A percentile compares a stretch with the other conserved stretches of the same genome.
Evolutionary conservation across 2,888 invertebrate genomes (phyloP).

Genomic region (Globia sparganii): DNA sequence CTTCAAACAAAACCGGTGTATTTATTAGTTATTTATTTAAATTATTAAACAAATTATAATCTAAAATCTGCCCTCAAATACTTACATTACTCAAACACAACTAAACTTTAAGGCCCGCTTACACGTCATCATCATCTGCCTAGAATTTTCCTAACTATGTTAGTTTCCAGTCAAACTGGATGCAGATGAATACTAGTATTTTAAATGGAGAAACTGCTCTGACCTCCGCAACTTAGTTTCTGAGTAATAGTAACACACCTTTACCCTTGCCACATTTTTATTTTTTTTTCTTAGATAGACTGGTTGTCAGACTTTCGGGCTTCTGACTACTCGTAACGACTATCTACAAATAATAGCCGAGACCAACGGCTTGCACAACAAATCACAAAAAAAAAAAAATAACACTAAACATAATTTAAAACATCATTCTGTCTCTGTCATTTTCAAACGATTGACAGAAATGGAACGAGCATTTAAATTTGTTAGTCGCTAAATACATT

Average conservation of each 20-base stretch:
- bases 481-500: neutral
- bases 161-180: no score
- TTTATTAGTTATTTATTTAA: conserved; percentile 15
- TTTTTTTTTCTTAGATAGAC: neutral
- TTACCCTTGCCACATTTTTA: no score
- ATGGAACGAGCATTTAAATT: neutral
- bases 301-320: neutral
- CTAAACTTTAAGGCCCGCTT: neutral
- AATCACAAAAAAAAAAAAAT: neutral
- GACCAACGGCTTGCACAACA: neutral
- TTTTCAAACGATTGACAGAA: neutral
- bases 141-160: neutral
- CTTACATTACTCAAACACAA: neutral
- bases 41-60: neutral
- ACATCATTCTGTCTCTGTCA: no score
- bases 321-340: neutral
- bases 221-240: neutral
- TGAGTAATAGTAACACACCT: neutral
- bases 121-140: neutral
- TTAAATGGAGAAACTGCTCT: neutral
- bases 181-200: neutral
- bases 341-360: neutral
- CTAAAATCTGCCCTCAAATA: no score
- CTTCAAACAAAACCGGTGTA: conserved; percentile 27
- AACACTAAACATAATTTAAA: neutral